Evolutionary conservation across 2,113 vertebrate species (phyloP).

Genomic region (Fulica atra): DNA sequence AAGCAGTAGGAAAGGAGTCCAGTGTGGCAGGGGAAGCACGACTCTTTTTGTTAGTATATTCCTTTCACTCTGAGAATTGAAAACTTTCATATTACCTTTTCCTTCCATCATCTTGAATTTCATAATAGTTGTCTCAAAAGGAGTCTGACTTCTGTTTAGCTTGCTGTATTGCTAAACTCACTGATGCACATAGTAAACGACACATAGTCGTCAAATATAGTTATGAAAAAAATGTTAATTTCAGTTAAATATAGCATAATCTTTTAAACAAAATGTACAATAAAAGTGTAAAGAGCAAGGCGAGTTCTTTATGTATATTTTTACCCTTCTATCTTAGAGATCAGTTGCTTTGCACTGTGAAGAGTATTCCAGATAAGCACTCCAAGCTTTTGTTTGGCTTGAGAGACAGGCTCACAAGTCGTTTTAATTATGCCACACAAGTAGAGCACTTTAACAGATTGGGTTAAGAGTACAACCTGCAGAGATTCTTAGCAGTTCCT

Average conservation of each 20-base stretch:
- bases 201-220: not conserved
- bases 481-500: constrained; percentile 26
- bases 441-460: not conserved
- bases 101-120: not conserved
- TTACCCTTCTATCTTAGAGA: not conserved
- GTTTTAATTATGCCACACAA: constrained; percentile 31
- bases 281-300: not conserved
- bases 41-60: not conserved
- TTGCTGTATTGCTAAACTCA: not conserved
- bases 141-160: not conserved
- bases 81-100: constrained; percentile 3
- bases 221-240: not conserved
- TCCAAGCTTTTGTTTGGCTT: constrained; percentile 19
- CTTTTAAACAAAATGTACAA: not conserved
- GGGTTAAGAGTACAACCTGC: constrained; percentile 16
- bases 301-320: not conserved
- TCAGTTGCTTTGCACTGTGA: not conserved
- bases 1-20: constrained; percentile 29
- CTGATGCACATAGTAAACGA: not conserved
- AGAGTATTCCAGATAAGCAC: not conserved
- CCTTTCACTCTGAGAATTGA: not conserved
- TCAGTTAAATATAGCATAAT: not conserved
- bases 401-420: not conserved
- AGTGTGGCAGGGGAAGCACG: not conserved
- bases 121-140: not conserved